These are phyloP conservation scores for Furnarius figulus DNA, from an alignment of 2,113 vertebrate species.

Conservation along the genomic window DNA sequence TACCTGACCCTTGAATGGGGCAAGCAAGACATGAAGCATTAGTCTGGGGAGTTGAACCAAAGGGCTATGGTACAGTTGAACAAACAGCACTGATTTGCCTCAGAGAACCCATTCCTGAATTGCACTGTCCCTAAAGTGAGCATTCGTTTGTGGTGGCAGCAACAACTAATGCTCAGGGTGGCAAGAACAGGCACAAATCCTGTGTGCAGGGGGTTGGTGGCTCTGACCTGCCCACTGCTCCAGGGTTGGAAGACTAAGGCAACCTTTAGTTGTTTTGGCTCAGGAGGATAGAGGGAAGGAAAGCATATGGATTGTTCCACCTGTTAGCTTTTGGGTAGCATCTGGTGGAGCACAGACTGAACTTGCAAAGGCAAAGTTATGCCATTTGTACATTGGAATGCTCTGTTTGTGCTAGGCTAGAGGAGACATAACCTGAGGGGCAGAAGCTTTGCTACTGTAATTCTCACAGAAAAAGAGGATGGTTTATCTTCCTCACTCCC, in stretches of 20 bases:
- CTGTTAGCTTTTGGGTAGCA: background rate
- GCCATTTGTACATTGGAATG: accelerated
- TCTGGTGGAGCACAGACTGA: background rate
- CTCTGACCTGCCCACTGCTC: background rate
- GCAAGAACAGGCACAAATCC: background rate
- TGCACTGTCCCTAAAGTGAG: background rate
- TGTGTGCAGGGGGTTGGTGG: accelerated
- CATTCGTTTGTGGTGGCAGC: background rate
- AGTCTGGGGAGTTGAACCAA: background rate
- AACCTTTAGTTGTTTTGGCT: background rate
- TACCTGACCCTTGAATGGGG: background rate
- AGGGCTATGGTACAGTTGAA: background rate
- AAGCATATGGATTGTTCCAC: background rate
- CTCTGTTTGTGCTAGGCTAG: background rate
- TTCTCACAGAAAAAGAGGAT: background rate
- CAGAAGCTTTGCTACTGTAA: accelerated
- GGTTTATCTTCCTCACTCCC: background rate
- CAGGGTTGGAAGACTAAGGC: background rate
- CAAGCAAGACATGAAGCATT: background rate
- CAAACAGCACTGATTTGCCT: background rate
- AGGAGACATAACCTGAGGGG: background rate
- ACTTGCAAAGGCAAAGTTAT: background rate
- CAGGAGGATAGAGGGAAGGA: background rate
- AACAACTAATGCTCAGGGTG: background rate
- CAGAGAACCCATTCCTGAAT: background rate